Evolutionary conservation across 1,140 invertebrate genomes (phyloP).

Genomic region (Drosophila tropicalis): DNA sequence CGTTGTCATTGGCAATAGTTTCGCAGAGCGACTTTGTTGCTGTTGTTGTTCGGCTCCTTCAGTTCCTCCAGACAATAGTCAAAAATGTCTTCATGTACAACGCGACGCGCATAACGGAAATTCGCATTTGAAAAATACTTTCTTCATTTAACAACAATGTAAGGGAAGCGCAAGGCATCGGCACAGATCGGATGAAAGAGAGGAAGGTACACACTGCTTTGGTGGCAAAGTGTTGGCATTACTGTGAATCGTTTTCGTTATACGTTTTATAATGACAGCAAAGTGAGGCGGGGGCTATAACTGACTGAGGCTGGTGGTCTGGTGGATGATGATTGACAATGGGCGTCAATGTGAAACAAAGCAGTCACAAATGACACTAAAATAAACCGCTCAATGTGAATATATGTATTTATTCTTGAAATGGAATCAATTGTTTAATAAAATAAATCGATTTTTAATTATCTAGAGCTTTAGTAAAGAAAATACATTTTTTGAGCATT

Average conservation of each 20-base stretch:
- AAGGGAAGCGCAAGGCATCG: slow-evolving; percentile 22
- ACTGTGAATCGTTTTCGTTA: slow-evolving; percentile 81
- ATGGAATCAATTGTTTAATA: background rate
- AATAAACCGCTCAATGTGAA: background rate
- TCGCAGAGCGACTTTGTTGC: slow-evolving; percentile 63
- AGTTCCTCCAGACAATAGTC: slow-evolving; percentile 72
- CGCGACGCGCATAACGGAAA: slow-evolving; percentile 78
- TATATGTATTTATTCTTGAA: background rate
- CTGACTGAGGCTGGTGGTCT: slow-evolving; percentile 35
- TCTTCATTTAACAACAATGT: slow-evolving; percentile 82
- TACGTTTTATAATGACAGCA: slow-evolving; percentile 77
- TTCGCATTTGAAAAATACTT: slow-evolving; percentile 82
- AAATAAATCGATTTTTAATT: background rate
- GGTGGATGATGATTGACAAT: slow-evolving; percentile 54
- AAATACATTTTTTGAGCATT: background rate
- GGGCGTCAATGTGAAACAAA: slow-evolving; percentile 42
- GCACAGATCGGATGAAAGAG: slow-evolving; percentile 4
- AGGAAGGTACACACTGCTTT: slow-evolving; percentile 25
- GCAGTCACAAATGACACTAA: slow-evolving; percentile 15
- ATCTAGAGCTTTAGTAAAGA: background rate
- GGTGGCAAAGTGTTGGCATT: slow-evolving; percentile 79
- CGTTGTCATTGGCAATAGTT: slow-evolving; percentile 77
- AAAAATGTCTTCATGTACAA: slow-evolving; percentile 79
- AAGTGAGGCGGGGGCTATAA: background rate
- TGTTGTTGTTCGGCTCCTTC: slow-evolving; percentile 56